Conservation (phyloP, 2,797 vertebrate species). For the Ptychadena robeensis region DNA sequence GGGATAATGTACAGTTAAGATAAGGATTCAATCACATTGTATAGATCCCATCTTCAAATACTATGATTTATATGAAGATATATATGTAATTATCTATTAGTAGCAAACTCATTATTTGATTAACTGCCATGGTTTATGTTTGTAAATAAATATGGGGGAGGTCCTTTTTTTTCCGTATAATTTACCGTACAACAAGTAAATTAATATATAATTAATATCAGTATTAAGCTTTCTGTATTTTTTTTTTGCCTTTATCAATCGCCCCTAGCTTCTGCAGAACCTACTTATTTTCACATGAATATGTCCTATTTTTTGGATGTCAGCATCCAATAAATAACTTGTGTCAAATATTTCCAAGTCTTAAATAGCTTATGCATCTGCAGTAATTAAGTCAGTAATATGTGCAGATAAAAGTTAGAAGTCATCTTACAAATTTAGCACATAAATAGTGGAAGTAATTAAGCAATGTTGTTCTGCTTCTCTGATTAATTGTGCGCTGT, state of each 20-base stretch:
- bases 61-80: background rate
- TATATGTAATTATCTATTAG: background rate
- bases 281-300: background rate
- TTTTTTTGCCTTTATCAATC: too few species aligned
- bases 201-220: too few species aligned
- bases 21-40: too few species aligned
- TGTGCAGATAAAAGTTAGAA: constrained; percentile 5
- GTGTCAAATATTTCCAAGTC: background rate
- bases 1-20: too few species aligned
- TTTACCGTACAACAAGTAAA: too few species aligned
- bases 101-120: background rate
- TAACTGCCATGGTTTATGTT: too few species aligned
- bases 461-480: constrained; percentile 45
- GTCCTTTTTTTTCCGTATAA: too few species aligned
- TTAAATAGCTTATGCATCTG: background rate
- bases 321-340: background rate
- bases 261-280: background rate
- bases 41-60: too few species aligned
- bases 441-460: constrained; percentile 51
- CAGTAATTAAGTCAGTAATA: background rate
- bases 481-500: constrained; percentile 40
- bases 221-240: background rate
- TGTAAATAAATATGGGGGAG: too few species aligned
- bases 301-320: background rate
- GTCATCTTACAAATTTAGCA: background rate